These are phyloP conservation scores for Bradypus variegatus DNA, from an alignment of 2,797 vertebrate species.

Conservation along the genomic window DNA sequence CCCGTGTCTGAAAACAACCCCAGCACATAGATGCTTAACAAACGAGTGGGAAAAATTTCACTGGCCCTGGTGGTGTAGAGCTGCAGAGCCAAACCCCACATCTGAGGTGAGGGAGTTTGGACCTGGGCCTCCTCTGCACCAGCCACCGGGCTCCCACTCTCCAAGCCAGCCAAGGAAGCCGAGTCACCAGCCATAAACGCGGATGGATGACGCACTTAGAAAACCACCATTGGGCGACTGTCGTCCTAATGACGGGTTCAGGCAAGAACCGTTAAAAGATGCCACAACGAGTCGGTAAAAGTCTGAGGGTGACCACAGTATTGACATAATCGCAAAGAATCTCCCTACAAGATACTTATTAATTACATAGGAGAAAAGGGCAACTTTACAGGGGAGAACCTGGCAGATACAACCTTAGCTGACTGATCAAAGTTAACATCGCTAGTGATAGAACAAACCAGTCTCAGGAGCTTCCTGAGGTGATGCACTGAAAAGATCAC, in stretches of 20 bases:
- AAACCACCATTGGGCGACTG: not conserved
- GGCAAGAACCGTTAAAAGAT: not conserved
- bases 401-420: not conserved
- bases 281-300: not conserved
- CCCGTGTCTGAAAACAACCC: not conserved
- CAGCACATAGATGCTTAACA: not conserved
- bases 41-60: too few relatives aligned
- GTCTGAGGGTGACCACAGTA: not conserved
- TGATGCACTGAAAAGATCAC: rapidly evolving
- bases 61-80: not conserved
- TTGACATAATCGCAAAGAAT: not conserved
- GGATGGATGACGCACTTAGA: not conserved
- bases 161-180: not conserved
- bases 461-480: rapidly evolving
- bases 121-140: not conserved
- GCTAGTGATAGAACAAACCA: rapidly evolving
- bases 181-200: not conserved
- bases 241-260: not conserved
- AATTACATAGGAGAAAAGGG: not conserved
- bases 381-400: not conserved
- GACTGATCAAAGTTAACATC: not conserved
- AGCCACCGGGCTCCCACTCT: not conserved
- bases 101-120: not conserved
- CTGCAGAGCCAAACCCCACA: not conserved
- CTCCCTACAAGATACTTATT: not conserved